Conservation (phyloP, 2,113 vertebrate species). For the Saccopteryx leptura region DNA sequence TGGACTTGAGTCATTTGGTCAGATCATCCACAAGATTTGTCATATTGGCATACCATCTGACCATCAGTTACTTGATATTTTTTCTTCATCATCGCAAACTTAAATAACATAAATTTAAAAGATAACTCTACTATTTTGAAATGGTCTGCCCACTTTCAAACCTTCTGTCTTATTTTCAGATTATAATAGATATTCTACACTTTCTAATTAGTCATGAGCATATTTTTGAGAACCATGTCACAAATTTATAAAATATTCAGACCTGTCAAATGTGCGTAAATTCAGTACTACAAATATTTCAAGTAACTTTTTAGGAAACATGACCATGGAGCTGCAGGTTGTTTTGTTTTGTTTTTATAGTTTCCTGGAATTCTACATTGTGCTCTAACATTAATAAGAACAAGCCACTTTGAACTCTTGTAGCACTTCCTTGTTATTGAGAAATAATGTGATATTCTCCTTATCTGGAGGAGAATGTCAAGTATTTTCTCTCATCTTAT, state of each 20-base stretch:
- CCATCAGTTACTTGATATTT: neutral
- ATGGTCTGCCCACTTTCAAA: neutral
- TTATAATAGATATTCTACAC: neutral
- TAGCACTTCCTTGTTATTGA: slow-evolving; percentile 40
- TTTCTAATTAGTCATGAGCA: neutral
- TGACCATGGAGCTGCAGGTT: neutral
- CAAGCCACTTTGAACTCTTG: slow-evolving; percentile 38
- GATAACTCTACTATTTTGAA: neutral
- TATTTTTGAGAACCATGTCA: neutral
- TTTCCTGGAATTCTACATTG: slow-evolving; percentile 57
- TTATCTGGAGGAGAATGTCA: neutral
- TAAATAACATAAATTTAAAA: neutral
- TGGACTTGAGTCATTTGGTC: neutral
- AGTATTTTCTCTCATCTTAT: neutral
- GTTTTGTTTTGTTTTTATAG: neutral
- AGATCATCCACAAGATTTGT: neutral
- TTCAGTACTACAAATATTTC: neutral
- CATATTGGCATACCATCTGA: neutral
- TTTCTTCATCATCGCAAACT: neutral
- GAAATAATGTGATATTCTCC: neutral
- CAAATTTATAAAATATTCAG: neutral
- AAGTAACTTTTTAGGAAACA: slow-evolving; percentile 14
- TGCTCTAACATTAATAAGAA: neutral
- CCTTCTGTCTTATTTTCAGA: slow-evolving; percentile 11
- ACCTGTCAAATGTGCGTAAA: neutral